These are phyloP conservation scores for Polymixis flavicincta DNA, from an alignment of 2,888 invertebrate genomes.

Conservation along the genomic window DNA sequence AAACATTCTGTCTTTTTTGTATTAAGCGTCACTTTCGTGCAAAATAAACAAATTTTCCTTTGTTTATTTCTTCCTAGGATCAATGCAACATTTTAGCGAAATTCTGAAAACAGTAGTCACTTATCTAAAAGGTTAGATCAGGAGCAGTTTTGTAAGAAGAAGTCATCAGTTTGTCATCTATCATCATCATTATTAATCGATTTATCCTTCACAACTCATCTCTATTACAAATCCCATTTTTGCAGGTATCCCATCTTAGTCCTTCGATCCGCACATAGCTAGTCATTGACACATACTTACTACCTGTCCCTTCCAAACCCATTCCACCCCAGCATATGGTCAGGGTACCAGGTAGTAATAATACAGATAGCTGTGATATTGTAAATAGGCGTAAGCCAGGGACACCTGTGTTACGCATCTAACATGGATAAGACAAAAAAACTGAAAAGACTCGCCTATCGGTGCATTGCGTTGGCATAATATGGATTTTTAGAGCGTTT, in stretches of 20 bases:
- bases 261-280: background rate
- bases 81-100: background rate
- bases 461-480: conserved; percentile 68
- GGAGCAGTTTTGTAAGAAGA: background rate
- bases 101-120: background rate
- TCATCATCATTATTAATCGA: background rate
- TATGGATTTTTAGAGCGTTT: conserved; percentile 69
- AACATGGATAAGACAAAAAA: conserved; percentile 76
- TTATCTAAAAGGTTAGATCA: background rate
- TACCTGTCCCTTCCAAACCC: conserved; percentile 32
- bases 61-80: too few relatives aligned
- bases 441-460: conserved; percentile 70
- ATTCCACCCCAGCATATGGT: conserved; percentile 29
- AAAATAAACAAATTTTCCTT: too few relatives aligned
- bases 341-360: conserved; percentile 58
- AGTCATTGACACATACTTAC: conserved; percentile 5
- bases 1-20: too few relatives aligned
- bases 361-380: conserved; percentile 68
- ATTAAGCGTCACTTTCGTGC: too few relatives aligned
- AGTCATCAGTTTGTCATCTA: background rate
- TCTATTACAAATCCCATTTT: background rate
- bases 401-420: conserved; percentile 89
- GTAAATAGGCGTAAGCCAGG: conserved; percentile 78
- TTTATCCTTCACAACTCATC: background rate
- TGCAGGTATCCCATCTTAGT: background rate